Evolutionary conservation across 2,113 vertebrate genomes (phyloP), one percentile per base, ranked within the genome.

Genomic region (Vulpes ferrilata): DNA sequence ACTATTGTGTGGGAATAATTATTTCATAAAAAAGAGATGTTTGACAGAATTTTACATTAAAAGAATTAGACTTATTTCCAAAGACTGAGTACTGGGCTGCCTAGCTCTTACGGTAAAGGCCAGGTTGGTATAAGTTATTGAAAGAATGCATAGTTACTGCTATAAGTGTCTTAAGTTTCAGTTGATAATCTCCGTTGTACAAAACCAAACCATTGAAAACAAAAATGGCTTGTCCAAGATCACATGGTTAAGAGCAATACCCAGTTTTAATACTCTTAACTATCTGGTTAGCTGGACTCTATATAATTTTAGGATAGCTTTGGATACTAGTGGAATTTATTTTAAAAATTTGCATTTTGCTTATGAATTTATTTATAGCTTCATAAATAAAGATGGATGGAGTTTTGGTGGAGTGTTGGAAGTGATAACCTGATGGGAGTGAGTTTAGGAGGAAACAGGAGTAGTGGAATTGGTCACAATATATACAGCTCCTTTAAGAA

Each of bases 41-140:
- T 82, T 85, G 60, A 60, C 85, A 97, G n/a, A 95, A 71, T 96
- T 91, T 95, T 97, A 60, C 25, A 32, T 30, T 74, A 64, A 78
- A 88, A 85, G 9, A 20, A 15, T 59, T 96, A 96, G 81, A 85
- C 22, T 84, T 95, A 43, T 60, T 73, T 87, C 38, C 9, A 83
- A 43, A 83, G 71, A 65, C 32, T 94, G 30, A 74, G 15, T 73
- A 67, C 48, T 85, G 35, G 13, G 4, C 92, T 86, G 12, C 65
- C n/a, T 89, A 43, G 51, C 25, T 69, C 4, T 91, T 64, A 55
- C 2, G 38, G 35, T 93, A 76, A 93, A 87, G 38, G 35, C 64
- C 38, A 91, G 7, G 69, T 92, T 64, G 30, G 38, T 74, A 7
- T 53, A 71, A 55, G 4, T 94, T 92, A 73, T 27, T 90, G 67